phyloP scores from a whole-genome alignment of 2,113 vertebrate genomes.

The Aegotheles bennettii region DNA sequence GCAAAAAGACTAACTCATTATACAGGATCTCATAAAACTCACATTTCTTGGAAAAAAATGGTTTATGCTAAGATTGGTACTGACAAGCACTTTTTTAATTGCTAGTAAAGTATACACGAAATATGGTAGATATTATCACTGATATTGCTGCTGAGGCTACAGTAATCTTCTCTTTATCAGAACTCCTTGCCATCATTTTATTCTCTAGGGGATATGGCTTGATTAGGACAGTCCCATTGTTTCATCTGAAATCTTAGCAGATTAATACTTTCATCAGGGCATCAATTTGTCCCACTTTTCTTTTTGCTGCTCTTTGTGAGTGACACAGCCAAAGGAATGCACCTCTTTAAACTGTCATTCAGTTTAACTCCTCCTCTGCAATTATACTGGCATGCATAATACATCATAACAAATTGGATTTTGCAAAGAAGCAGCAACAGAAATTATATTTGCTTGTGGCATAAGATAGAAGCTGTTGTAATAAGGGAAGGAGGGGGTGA shows the following conservation, averaged over 20 bases:
- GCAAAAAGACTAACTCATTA: slow-evolving; percentile 52
- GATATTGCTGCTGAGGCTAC: not conserved
- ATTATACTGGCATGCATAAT: slow-evolving; percentile 69
- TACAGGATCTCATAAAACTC: not conserved
- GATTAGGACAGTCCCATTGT: slow-evolving; percentile 34
- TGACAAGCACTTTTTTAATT: slow-evolving; percentile 55
- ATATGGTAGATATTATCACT: not conserved
- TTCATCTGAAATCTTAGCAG: slow-evolving; percentile 53
- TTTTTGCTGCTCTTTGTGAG: slow-evolving; percentile 39
- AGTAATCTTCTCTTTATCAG: slow-evolving; percentile 8
- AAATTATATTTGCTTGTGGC: slow-evolving; percentile 60
- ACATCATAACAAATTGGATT: slow-evolving; percentile 72
- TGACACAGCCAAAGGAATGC: slow-evolving; percentile 54
- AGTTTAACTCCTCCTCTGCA: slow-evolving; percentile 66
- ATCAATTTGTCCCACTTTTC: slow-evolving; percentile 56
- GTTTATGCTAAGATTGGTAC: slow-evolving; percentile 11
- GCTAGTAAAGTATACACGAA: slow-evolving; percentile 25
- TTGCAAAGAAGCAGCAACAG: slow-evolving; percentile 43
- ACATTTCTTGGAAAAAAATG: slow-evolving; percentile 10
- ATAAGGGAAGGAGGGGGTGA: not conserved
- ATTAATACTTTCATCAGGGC: slow-evolving; percentile 56
- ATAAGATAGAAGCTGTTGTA: slow-evolving; percentile 37
- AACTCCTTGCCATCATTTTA: not conserved
- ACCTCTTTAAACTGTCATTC: slow-evolving; percentile 62
- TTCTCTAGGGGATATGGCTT: not conserved